Base-by-base conservation (phyloP, 2,888 invertebrate species). In the Matsumyia berberina region DNA sequence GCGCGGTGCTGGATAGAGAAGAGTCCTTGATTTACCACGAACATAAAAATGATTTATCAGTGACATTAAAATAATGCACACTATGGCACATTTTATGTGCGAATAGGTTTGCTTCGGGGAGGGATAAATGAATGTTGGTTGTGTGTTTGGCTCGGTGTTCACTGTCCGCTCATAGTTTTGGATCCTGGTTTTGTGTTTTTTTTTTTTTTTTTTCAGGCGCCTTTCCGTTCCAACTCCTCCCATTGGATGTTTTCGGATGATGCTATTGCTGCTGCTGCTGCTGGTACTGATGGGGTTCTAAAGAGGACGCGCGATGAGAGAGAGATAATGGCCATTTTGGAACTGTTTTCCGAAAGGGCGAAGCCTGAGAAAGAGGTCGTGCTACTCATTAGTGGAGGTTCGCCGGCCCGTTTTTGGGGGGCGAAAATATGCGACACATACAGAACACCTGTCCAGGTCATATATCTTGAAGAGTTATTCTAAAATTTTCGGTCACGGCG, bases 391-490 rank as follows among this genome's bases (percentile, higher is more conserved):
- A 85, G 74, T 76, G 74, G 74, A 44, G 85, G 73, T 73, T 67
- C 58, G 31, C 58, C 51, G 51, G 37, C 51, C 49, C 35, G 58
- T 73, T 69, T 64, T 39, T 70, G 55, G 24, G 24, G n/a, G n/a
- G n/a, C n/a, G n/a, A 73, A 80, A 77, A 82, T 82, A 67, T 72
- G 77, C 77, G 82, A 82, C 82, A 72, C 57, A 82, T 60, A 82
- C 77, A 90, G 90, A 87, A 87, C 91, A 91, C 91, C 91, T 91
- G 91, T 89, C 90, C 87, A 88, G 88, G 91, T 90, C 91, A 90
- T 91, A 91, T 91, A 91, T 91, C 91, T 91, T 89, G 89, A 91
- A 91, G 91, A 91, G 91, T 91, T 91, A 91, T 91, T 91, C 90
- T 90, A 90, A 90, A 90, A 90, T 89, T 89, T 90, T 89, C 88